Evolutionary conservation across 2,888 invertebrate genomes (phyloP).

Genomic region (Folsomia candida): DNA sequence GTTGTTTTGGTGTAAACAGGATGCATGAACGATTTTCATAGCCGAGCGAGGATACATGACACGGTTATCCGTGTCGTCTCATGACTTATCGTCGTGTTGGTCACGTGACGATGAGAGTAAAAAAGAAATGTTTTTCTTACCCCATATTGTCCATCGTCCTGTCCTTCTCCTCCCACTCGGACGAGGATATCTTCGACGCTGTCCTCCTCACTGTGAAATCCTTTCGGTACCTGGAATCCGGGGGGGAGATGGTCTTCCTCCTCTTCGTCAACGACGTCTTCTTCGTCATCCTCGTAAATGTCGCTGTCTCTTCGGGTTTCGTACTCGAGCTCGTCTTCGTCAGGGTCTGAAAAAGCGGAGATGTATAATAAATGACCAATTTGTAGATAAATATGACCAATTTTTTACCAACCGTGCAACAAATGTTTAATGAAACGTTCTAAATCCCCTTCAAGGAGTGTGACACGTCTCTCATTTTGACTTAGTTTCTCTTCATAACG

Average conservation of each 20-base stretch:
- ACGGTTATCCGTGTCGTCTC: background rate
- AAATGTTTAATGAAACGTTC: constrained; percentile 24
- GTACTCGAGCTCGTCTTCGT: constrained; percentile 35
- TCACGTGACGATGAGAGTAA: background rate
- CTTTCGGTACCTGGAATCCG: background rate
- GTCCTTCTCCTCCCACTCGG: background rate
- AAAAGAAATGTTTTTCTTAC: no score
- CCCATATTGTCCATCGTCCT: background rate
- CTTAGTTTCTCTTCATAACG: background rate
- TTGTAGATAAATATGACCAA: background rate
- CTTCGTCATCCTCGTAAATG: background rate
- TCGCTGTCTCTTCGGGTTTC: constrained; percentile 15
- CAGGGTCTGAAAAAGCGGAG: background rate
- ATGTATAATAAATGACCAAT: background rate
- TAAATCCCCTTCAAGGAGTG: constrained; percentile 37
- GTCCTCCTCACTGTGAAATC: background rate
- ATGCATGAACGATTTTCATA: no score
- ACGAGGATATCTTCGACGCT: background rate
- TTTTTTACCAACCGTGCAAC: constrained; percentile 27
- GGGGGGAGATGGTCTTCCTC: background rate
- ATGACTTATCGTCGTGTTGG: no score
- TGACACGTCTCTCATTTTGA: constrained; percentile 37
- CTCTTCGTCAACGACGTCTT: constrained; percentile 25
- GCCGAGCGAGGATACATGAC: background rate
- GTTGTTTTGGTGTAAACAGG: no score